A percentile compares a stretch with the other conserved stretches of the same genome.
Conservation (phyloP, 2,888 invertebrate species). For the Polyommatus iphigenia region DNA sequence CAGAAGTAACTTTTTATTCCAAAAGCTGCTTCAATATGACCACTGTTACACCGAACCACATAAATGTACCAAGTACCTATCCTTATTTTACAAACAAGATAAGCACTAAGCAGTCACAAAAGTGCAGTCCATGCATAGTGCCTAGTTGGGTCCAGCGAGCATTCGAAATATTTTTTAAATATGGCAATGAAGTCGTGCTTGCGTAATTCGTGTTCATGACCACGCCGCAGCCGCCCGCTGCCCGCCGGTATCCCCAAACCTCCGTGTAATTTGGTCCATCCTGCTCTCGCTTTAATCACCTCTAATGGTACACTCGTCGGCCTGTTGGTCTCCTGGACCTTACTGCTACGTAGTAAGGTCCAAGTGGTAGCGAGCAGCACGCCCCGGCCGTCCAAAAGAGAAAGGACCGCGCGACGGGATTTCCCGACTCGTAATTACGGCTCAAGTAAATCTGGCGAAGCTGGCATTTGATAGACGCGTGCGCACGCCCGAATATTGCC, state of each 20-base stretch:
- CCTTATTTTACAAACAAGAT: background rate
- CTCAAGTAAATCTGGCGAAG: background rate
- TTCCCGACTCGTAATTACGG: background rate
- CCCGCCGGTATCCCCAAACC: conserved; percentile 16
- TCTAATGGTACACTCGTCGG: conserved; percentile 57
- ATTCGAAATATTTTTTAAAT: background rate
- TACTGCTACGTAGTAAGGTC: background rate
- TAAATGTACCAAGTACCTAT: too few relatives aligned
- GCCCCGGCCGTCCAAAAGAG: conserved; percentile 39
- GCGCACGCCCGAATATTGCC: conserved; percentile 1
- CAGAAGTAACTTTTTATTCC: too few relatives aligned
- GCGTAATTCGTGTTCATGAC: conserved; percentile 19
- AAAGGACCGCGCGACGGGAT: background rate
- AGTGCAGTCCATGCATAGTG: background rate
- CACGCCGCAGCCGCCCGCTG: background rate
- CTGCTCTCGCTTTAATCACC: conserved; percentile 69
- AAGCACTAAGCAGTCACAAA: background rate
- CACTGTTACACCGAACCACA: background rate
- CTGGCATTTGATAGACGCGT: background rate
- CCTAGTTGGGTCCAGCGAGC: background rate
- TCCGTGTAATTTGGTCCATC: conserved; percentile 71
- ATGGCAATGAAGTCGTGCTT: background rate
- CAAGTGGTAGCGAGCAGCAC: conserved; percentile 47
- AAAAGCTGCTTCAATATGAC: too few relatives aligned
- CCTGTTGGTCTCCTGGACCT: background rate